Evolutionary conservation across 2,888 invertebrate genomes (phyloP), one percentile per base, ranked within the genome.

Genomic region (Athalia rosae): DNA sequence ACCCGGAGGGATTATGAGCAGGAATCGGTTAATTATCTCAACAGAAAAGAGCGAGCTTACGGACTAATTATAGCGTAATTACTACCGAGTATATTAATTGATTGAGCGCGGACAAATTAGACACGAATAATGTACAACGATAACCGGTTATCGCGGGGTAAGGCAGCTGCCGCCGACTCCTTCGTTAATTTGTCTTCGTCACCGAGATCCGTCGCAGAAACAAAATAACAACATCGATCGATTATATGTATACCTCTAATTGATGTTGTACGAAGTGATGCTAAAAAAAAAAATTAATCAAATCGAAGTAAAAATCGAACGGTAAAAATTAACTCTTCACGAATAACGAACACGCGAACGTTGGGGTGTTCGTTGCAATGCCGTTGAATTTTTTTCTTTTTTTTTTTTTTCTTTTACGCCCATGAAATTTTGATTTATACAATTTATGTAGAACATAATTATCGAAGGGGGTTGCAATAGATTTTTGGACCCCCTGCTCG

Each of bases 71-170:
- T 74, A 62, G 74, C 28, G 74, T 62, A 62, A 74, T 74, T 74
- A 48, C 61, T 74, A 74, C 61, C 61, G 47, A 48, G 43, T 4
- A 79, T 80, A 81, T 83, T 83, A 81, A 83, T 84, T 82, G 83
- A 84, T 83, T 81, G 80, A 81, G 82, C 83, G 82, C 81, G 81
- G 82, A 79, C 80, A 81, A 83, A 84, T 83, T 81, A 79, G 80
- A 83, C 82, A 82, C 81, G 81, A 82, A 28, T 28, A 28, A 28
- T 28, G 28, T 28, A 28, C 28, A 28, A 28, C 82, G 56, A 41
- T 43, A 73, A 77, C 77, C 56, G 48, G 79, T 74, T 76, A 63
- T 28, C 28, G 28, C 28, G 28, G 28, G 28, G 71, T 45, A 41
- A 56, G 28, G n/a, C 45, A 58, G 56, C 11, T 13, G 28, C 15